Percentiles rank a stretch among this genome's conserved stretches.
Conservation (phyloP, 2,113 vertebrate species). For the Taurulus bubalis region DNA sequence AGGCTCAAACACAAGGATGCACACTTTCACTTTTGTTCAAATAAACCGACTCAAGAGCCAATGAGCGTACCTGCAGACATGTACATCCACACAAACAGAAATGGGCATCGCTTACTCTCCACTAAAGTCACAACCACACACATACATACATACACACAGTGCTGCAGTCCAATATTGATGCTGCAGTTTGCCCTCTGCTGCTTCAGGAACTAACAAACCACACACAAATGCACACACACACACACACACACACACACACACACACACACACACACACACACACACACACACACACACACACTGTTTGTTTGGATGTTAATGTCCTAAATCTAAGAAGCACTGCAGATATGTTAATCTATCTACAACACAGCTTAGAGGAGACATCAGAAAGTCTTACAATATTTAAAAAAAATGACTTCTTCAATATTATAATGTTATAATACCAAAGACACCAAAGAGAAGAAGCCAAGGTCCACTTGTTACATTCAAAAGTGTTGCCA, state of each 20-base stretch:
- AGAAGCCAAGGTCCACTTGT: not conserved
- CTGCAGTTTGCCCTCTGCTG: conserved; percentile 56
- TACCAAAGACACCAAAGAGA: not conserved
- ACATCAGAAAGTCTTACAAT: not conserved
- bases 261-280: not conserved
- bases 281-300: not conserved
- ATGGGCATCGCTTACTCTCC: conserved; percentile 6
- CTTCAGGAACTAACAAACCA: conserved; percentile 33
- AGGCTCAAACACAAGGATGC: not conserved
- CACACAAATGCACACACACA: not conserved
- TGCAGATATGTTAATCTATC: not conserved
- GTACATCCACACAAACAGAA: conserved; percentile 15
- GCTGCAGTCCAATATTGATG: conserved; percentile 65
- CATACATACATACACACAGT: not conserved
- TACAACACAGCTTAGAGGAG: not conserved
- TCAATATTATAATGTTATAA: not conserved
- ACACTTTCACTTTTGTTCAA: not conserved
- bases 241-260: not conserved
- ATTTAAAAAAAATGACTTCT: not conserved
- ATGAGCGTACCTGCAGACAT: not conserved
- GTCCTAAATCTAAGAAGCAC: not conserved
- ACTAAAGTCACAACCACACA: conserved; percentile 18
- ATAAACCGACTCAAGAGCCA: not conserved
- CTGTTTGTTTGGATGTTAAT: conserved; percentile 11
- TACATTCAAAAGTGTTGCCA: not conserved